A percentile compares a stretch with the other conserved stretches of the same genome.
Conservation (phyloP, 2,797 vertebrate species). For the Parambassis ranga region DNA sequence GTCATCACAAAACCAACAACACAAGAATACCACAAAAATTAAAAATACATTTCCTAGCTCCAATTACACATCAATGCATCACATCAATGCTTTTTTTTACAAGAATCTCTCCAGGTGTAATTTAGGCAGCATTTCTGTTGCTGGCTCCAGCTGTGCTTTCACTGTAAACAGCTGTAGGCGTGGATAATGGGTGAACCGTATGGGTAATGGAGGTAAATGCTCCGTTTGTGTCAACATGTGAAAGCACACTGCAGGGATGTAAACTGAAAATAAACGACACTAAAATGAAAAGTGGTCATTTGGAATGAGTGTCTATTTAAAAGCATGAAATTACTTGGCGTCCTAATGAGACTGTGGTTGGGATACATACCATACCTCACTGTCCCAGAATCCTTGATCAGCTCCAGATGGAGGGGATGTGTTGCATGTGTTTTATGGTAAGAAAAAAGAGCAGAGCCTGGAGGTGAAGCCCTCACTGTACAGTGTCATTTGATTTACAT, state of each 20-base stretch:
- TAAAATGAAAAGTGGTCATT: neutral
- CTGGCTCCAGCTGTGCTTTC: neutral
- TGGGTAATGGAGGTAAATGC: neutral
- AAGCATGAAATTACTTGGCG: no score
- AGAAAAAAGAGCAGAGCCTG: no score
- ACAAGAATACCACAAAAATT: neutral
- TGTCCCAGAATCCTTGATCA: no score
- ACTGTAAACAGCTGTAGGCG: neutral
- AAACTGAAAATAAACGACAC: neutral
- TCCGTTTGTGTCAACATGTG: neutral
- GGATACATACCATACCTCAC: no score
- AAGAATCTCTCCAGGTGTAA: neutral
- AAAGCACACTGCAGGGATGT: neutral
- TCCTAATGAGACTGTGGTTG: no score
- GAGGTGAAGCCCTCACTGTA: no score
- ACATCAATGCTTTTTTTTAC: neutral
- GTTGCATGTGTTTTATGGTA: no score
- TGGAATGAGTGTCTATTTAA: neutral
- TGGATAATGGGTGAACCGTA: neutral
- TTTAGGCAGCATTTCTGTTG: neutral
- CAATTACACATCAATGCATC: neutral
- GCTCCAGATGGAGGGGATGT: no score
- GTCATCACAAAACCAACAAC: neutral
- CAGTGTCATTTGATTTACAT: no score
- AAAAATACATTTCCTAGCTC: neutral